Conservation (phyloP, 1,140 invertebrate genomes). For the Mesaphorura yosii region DNA sequence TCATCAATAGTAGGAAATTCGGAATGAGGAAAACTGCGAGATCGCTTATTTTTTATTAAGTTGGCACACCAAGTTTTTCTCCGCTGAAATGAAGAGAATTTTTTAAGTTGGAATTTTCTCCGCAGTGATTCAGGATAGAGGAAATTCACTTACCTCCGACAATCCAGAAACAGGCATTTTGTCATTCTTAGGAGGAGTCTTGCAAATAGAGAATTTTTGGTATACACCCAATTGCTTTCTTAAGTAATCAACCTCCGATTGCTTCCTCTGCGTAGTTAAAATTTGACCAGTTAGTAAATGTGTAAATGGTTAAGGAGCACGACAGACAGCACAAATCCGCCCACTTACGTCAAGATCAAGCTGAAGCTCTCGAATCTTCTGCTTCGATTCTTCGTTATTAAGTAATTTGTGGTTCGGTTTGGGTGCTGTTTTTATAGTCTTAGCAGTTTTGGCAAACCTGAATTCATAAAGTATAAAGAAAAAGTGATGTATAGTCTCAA, state of each 20-base stretch:
- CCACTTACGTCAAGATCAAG: not conserved
- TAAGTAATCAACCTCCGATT: not conserved
- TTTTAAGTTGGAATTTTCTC: not conserved
- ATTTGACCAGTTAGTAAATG: not conserved
- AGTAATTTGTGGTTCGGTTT: conserved; percentile 53
- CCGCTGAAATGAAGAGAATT: not conserved
- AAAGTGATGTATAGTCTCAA: not conserved
- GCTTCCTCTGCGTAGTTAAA: not conserved
- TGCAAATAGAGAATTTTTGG: not conserved
- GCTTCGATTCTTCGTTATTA: conserved; percentile 10
- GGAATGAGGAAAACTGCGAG: too few species aligned
- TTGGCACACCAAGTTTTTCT: not conserved
- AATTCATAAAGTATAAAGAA: not conserved
- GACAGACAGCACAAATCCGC: not conserved
- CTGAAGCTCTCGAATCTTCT: conserved; percentile 19
- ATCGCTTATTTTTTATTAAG: too few species aligned
- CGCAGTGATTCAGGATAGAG: too few species aligned
- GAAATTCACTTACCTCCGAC: too few species aligned
- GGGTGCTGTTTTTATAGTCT: conserved; percentile 43
- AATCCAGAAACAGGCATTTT: not conserved
- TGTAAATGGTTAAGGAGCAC: not conserved
- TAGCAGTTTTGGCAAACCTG: conserved; percentile 38
- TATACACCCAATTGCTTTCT: not conserved
- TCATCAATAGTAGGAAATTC: too few species aligned
- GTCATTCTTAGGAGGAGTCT: not conserved